Percentiles rank a stretch among this genome's conserved stretches.
phyloP scores from a whole-genome alignment of 2,113 vertebrate species.

The Thalassoma bifasciatum region DNA sequence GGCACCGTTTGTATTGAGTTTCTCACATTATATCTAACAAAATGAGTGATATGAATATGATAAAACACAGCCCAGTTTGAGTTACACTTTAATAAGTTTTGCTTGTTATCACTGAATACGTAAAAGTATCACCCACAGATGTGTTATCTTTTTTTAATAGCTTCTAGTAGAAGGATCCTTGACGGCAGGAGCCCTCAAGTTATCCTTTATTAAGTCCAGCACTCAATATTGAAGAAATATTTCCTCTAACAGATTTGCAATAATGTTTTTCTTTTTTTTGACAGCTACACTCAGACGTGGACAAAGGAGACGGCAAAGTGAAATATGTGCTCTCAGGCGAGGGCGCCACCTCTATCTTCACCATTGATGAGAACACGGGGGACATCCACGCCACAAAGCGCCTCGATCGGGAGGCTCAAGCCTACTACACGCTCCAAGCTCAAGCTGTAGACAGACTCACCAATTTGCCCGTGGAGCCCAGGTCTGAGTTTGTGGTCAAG shows the following conservation, averaged over 20 bases:
- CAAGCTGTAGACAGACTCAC: conserved; percentile 92
- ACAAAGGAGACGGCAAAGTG: conserved; percentile 95
- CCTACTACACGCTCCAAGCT: conserved; percentile 94
- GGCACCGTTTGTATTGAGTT: neutral
- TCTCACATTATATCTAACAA: neutral
- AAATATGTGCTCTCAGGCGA: conserved; percentile 97
- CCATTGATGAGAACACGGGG: conserved; percentile 97
- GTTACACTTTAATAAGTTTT: conserved; percentile 14
- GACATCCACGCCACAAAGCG: conserved; percentile 98
- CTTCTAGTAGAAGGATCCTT: neutral
- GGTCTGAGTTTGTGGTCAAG: conserved; percentile 96
- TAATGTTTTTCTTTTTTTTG: conserved; percentile 53
- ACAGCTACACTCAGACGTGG: conserved; percentile 98
- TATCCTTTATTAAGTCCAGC: conserved; percentile 20
- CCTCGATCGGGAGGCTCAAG: conserved; percentile 94
- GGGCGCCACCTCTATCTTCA: conserved; percentile 97
- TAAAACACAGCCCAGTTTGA: conserved; percentile 3
- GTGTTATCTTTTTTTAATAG: conserved; percentile 21
- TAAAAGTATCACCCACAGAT: neutral
- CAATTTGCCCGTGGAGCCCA: conserved; percentile 91
- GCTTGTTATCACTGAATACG: conserved; percentile 20
- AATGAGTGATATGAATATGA: neutral
- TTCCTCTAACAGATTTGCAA: neutral
- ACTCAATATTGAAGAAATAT: conserved; percentile 10
- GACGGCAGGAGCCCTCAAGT: conserved; percentile 6